These are phyloP conservation scores for Typhlichthys eigenmanni DNA, from an alignment of 2,797 vertebrate genomes.

Conservation along the genomic window DNA sequence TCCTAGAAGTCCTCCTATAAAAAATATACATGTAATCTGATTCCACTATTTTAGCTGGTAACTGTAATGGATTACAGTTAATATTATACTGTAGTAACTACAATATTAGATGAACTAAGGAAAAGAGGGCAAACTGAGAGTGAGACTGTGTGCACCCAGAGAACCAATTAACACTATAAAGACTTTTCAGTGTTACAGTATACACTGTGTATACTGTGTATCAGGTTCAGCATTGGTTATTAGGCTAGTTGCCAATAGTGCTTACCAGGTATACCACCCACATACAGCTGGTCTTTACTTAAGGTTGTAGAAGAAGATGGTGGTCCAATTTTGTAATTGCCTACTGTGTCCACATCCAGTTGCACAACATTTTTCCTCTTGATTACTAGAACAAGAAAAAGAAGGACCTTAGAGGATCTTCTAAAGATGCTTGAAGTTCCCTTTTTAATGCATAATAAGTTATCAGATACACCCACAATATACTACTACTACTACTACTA, in stretches of 20 bases:
- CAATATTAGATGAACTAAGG: too few species aligned
- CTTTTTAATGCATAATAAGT: too few species aligned
- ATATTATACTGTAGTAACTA: too few species aligned
- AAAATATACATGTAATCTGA: too few species aligned
- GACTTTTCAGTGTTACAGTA: too few species aligned
- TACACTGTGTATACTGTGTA: too few species aligned
- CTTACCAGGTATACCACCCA: conserved; percentile 90
- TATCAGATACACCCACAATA: neutral
- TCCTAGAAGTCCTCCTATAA: too few species aligned
- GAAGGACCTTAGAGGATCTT: neutral
- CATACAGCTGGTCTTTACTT: conserved; percentile 78
- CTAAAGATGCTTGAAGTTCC: neutral
- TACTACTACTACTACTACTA: neutral
- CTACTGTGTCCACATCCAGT: conserved; percentile 82
- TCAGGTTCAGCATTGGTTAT: neutral
- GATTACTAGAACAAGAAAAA: conserved; percentile 75
- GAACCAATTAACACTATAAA: too few species aligned
- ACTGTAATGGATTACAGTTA: too few species aligned
- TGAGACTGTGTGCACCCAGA: too few species aligned
- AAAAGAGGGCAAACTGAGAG: too few species aligned
- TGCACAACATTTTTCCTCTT: conserved; percentile 80
- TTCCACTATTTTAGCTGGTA: too few species aligned
- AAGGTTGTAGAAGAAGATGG: conserved; percentile 43
- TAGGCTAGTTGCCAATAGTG: neutral
- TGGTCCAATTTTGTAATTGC: conserved; percentile 75